Evolutionary conservation across 2,113 vertebrate genomes (phyloP), one percentile per base, ranked within the genome.

Genomic region (Pontoporia blainvillei): DNA sequence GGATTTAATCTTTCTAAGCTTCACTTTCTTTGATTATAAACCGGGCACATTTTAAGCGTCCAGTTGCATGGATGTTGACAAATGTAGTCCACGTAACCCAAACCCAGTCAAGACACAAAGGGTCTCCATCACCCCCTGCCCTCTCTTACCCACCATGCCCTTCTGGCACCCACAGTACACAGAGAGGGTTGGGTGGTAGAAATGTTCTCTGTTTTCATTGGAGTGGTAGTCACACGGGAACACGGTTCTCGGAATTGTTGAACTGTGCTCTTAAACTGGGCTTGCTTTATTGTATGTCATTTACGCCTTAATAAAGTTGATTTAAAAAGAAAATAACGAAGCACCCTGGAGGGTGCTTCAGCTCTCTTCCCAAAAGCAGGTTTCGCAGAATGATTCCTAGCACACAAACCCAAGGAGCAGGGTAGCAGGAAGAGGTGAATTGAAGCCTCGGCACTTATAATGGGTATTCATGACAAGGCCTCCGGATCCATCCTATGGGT

Each of bases 101-200:
- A 62, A 31, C 34, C 8, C 29, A 76, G 4, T 72, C 25, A 83
- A 91, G 36, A 27, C 2, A 34, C 9, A 73, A 11, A 86, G 13
- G 27, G 41, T 31, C 36, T 34, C 25, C 25, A 61, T 14, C 11
- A 61, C 2, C 7, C 29, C 14, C 25, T 2, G 46, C 23, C 61
- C 54, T 21, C 17, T 72, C 25, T 69, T 27, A 36, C 31, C 29
- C 18, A 76, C 57, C 31, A 5, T 5, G 4, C 23, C 9, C 2
- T 57, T 6, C 27, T 54, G n/a, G 25, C 31, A 75, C 2, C 13
- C 36, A 6, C 1, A 1, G 27, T 0, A 2, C 12, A 20, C 39
- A 49, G 1, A 9, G 17, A 39, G 31, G 27, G 5, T 39, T 11
- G 11, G 5, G 29, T 61, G 18, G 3, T 31, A 6, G 10, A 44